Conservation (phyloP, 2,797 vertebrate genomes). For the Typhlichthys eigenmanni region DNA sequence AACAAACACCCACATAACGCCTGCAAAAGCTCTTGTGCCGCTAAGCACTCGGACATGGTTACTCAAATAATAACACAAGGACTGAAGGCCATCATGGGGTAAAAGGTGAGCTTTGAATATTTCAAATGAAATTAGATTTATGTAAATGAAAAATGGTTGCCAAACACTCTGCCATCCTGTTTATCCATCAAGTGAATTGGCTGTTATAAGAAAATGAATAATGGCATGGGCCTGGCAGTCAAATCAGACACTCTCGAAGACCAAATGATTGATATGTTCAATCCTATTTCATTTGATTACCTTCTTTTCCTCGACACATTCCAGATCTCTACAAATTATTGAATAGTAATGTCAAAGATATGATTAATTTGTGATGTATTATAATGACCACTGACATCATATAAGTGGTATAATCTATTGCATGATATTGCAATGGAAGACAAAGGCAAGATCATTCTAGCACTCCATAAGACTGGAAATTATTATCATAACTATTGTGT, state of each 20-base stretch:
- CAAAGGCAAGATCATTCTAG: conserved; percentile 10
- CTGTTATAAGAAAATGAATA: conserved; percentile 61
- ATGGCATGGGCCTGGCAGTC: conserved; percentile 50
- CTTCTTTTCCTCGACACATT: conserved; percentile 39
- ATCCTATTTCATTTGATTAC: conserved; percentile 70
- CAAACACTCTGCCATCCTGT: conserved; percentile 57
- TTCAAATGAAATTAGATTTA: conserved; percentile 72
- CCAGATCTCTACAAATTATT: conserved; percentile 33
- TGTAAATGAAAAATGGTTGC: conserved; percentile 62
- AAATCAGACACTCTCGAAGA: conserved; percentile 40
- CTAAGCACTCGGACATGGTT: conserved; percentile 16
- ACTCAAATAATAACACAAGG: conserved; percentile 38
- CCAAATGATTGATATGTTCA: conserved; percentile 69
- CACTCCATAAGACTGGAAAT: conserved; percentile 4
- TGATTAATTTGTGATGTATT: conserved; percentile 35
- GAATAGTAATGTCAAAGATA: conserved; percentile 17
- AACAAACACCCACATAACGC: conserved; percentile 28
- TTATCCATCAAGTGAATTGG: conserved; percentile 72
- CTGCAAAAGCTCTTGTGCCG: conserved; percentile 18
- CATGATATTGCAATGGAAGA: conserved; percentile 25
- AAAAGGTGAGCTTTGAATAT: conserved; percentile 65
- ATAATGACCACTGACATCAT: conserved; percentile 24
- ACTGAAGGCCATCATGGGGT: conserved; percentile 40
- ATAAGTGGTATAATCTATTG: conserved; percentile 20
- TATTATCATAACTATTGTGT: too few species aligned